Evolutionary conservation across 1,140 invertebrate species (phyloP).

Genomic region (Drosophila mayri): DNA sequence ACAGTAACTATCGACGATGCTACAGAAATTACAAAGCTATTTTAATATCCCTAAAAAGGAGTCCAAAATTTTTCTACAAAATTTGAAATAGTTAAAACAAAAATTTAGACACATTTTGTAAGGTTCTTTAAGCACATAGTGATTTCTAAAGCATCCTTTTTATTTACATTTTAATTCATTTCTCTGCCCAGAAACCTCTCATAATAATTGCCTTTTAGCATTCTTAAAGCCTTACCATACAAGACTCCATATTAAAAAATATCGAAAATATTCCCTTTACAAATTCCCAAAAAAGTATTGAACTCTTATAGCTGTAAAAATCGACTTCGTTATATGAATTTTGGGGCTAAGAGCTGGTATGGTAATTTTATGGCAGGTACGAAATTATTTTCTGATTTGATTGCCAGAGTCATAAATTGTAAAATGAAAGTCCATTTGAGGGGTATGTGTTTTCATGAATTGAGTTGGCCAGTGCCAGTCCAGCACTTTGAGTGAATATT

Average conservation of each 20-base stretch:
- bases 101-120: no score
- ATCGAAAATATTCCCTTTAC: background rate
- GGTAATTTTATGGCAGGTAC: constrained; percentile 14
- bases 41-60: no score
- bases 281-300: background rate
- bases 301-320: background rate
- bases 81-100: no score
- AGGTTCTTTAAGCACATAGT: no score
- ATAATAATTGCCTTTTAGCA: background rate
- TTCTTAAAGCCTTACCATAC: background rate
- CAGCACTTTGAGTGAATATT: constrained; percentile 2
- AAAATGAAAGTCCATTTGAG: constrained; percentile 4
- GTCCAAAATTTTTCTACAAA: no score
- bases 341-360: background rate
- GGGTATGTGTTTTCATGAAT: background rate
- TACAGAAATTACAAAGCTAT: no score
- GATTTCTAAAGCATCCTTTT: background rate
- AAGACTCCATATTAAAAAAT: no score
- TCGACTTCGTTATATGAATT: background rate
- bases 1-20: background rate
- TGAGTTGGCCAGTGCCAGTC: background rate
- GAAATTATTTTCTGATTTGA: constrained; percentile 29
- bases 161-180: background rate
- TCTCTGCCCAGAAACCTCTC: background rate
- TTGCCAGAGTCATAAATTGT: constrained; percentile 25